Base-by-base conservation (phyloP, 2,113 vertebrate genomes). In the Scolopax mira region DNA sequence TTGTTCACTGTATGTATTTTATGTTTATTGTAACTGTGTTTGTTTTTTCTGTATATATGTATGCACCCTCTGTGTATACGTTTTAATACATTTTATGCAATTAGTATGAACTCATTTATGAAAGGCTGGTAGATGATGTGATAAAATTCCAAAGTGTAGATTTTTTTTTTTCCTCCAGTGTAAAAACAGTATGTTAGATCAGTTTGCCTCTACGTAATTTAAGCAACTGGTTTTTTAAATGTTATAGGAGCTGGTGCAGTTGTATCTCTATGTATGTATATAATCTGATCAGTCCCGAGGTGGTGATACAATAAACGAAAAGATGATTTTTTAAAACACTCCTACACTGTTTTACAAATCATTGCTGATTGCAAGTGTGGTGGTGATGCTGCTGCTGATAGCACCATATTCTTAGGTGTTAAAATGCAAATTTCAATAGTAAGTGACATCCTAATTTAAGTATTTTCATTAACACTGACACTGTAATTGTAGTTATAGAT, bases 1-100 rank as follows among this genome's bases (percentile, higher is more conserved):
- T 97, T 98, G 97, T 98, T 97, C 79, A 74, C 89, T 98, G 97
- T 98, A 97, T 98, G 97, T 98, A 98, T 85, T 98, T 96, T 57
- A 69, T 98, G 98, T 98, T 98, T 96, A 96, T 92, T 98, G 98
- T 98, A 98, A 98, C 86, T 97, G 97, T 98, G 96, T 97, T 94
- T 19, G 96, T 98, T 98, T 96, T 97, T 97, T 98, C 92, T 97
- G 90, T 95, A 96, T 96, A 96, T 96, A 72, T 98, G 97, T 98
- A 98, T 98, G 97, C 98, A 98, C 97, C 96, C 94, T 97, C 90
- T 95, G 97, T 98, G 96, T 98, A 98, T 98, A 98, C 98, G 94
- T 98, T 98, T 97, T 96, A 95, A 96, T 90, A 95, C 75, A 85
- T 92, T 97, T 97, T 94, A 96, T 95, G 90, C 89, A 95, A 94